Base-by-base conservation (phyloP, 64 coral and sea anemone species). In the Porites lutea region DNA sequence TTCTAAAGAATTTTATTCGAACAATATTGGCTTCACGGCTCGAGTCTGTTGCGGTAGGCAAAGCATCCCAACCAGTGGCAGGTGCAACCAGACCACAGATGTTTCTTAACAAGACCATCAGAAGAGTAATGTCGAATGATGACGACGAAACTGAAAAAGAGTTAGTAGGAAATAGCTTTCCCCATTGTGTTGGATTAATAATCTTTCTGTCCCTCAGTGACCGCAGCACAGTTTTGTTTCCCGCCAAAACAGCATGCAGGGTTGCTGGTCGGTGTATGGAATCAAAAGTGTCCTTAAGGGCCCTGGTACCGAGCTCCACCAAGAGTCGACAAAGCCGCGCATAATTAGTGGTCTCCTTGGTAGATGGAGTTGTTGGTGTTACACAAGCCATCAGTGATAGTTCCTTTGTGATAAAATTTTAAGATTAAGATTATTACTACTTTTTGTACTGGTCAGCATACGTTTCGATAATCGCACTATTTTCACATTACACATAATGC, bases 11-110 rank as follows among this genome's bases (percentile, higher is more conserved):
- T 37, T 90, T 90, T 8, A 90, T 23, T n/a, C 88, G 74, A 0
- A 61, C 61, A 13, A 90, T 13, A 20, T 90, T 48, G 9, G 88
- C 88, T 82, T 90, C 88, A n/a, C 15, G 77, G 15, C 55, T 70
- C 4, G 13, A 11, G 66, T 90, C 88, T 10, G 45, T 90, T 16
- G 16, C 19, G 15, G 5, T 16, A 5, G 88, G 88, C 14, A 81
- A 22, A 8, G 19, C 59, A 37, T 90, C 61, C 88, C 88, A 90
- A 12, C 88, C 78, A 20, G 44, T 20, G 0, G 46, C 8, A 50
- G 88, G 88, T 1, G 55, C 11, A 69, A 22, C 13, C 18, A 90
- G 52, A 13, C 88, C 76, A 23, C 75, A 82, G 3, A 90, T 37
- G 18, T 82, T 67, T 14, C 76, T 44, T 12, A 90, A 19, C 60